phyloP scores from a whole-genome alignment of 2,113 vertebrate species.

The Pyrgilauda ruficollis region DNA sequence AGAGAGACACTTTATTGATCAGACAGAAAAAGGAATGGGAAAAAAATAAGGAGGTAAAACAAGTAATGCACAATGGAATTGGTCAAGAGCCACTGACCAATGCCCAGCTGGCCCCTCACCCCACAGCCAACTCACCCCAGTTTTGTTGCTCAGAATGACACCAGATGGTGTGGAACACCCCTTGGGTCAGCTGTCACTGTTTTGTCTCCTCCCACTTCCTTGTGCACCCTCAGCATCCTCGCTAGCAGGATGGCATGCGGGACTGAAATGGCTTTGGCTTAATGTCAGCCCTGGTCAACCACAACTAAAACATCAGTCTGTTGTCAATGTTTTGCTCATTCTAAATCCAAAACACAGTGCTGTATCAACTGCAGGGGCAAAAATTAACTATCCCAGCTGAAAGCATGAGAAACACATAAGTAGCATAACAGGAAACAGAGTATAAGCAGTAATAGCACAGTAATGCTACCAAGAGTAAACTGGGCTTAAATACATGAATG shows the following conservation, averaged over 20 bases:
- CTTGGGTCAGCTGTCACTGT: no score
- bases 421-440: background rate
- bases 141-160: background rate
- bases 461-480: background rate
- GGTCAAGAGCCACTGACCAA: background rate
- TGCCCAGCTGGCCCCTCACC: background rate
- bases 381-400: background rate
- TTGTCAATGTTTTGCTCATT: background rate
- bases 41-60: background rate
- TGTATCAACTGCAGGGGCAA: background rate
- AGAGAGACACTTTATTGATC: background rate
- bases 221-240: background rate
- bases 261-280: background rate
- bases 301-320: background rate
- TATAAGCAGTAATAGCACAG: background rate
- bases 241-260: background rate
- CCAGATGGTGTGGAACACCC: background rate
- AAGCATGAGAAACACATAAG: background rate
- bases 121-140: no score
- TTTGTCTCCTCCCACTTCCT: background rate
- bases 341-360: background rate
- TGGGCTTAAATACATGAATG: background rate
- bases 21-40: background rate
- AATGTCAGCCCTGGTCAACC: background rate
- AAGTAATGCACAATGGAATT: background rate